Base-by-base conservation (phyloP, 2,113 vertebrate species). In the Cyprinodon tularosa region DNA sequence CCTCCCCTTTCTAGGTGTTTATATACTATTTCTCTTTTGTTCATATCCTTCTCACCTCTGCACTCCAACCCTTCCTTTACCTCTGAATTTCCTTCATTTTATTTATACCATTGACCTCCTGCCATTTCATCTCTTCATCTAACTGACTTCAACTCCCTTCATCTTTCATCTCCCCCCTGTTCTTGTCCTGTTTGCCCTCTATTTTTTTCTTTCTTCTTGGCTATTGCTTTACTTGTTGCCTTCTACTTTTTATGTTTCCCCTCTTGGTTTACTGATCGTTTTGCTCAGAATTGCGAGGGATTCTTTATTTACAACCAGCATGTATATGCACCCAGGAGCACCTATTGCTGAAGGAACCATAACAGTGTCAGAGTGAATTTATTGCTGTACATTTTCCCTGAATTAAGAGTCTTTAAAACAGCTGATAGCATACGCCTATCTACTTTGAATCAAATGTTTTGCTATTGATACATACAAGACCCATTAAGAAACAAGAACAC, bases 381-480 rank as follows among this genome's bases (percentile, higher is more conserved):
- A 88, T 87, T 68, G 80, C 78, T 59, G 60, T 78, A 60, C 79
- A 79, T 77, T 71, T 78, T 84, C 62, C 62, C 77, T 80, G 62
- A 84, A 88, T 88, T 87, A 87, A 83, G 80, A 69, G 77, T 83
- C 79, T 83, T 89, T 82, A 86, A 87, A 89, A 75, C 39, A 36
- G 66, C 88, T 90, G 66, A 83, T 85, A 72, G 78, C 82, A 84
- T 78, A 57, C 73, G 62, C 75, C 78, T 77, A 71, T 68, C 60
- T 68, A 71, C 83, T 83, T 66, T 4, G 60, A 86, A 81, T 84
- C 77, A 86, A 90, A 83, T 65, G 64, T 62, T 80, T 76, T 63
- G 70, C 72, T 36, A 59, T 71, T 39, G 45, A 71, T 76, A 72
- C 68, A 75, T 60, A 61, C 45, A 77, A 72, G 60, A 85, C 77